Evolutionary conservation across 2,888 invertebrate genomes (phyloP), one percentile per base, ranked within the genome.

Genomic region (Griposia aprilina): DNA sequence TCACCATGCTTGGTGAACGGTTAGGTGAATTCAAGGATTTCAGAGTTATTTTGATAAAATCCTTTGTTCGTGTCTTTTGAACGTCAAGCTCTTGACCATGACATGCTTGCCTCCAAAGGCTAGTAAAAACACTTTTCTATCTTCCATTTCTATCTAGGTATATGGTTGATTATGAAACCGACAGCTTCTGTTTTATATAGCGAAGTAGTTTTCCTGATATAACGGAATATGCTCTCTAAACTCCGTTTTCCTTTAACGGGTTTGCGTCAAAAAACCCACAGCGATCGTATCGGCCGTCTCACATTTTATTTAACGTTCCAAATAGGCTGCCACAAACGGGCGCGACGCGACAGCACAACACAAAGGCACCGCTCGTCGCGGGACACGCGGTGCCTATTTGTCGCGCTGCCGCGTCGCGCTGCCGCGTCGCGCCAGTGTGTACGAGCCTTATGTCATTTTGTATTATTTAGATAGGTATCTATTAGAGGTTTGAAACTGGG

Each of bases 241-340:
- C 86, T 68, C 23, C 55, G 70, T 84, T 84, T 86, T 86, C 86
- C 84, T 84, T n/a, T 79, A 84, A 84, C 83, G 73, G 79, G 69
- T 71, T 62, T 68, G 65, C 57, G 41, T 74, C 63, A 76, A 84
- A 87, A 84, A 85, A 80, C 74, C 73, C 81, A 69, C 59, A 41
- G 26, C 30, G 57, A 52, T 63, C n/a, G n/a, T 81, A 70, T 55
- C 68, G 45, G 36, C n/a, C n/a, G 76, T 65, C 41, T 68, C 36
- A 75, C 60, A 57, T 77, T 77, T 85, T 36, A 60, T 60, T 77
- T 74, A 74, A 70, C 23, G 59, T 66, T 72, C 41, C 71, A 69
- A 73, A 65, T 75, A 67, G 50, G n/a, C n/a, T n/a, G n/a, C n/a
- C n/a, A n/a, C n/a, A n/a, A n/a, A n/a, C n/a, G n/a, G n/a, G n/a